Conservation (phyloP, 2,113 vertebrate genomes). For the Colaptes auratus region DNA sequence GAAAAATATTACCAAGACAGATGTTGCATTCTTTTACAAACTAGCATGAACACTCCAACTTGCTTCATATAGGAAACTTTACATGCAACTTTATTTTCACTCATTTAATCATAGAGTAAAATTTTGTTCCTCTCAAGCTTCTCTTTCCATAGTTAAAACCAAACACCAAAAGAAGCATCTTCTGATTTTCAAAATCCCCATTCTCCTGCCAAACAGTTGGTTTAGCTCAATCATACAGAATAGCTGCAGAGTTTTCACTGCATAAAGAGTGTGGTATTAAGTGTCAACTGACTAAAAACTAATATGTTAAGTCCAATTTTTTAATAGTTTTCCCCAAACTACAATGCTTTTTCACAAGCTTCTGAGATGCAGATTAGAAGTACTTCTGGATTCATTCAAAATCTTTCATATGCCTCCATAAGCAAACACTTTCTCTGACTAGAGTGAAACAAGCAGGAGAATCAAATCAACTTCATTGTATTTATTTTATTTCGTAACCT, state of each 20-base stretch:
- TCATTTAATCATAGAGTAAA: slow-evolving; percentile 24
- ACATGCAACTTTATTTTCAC: neutral
- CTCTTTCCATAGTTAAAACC: slow-evolving; percentile 49
- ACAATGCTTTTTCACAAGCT: neutral
- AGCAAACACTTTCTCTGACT: slow-evolving; percentile 17
- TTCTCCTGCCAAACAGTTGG: slow-evolving; percentile 46
- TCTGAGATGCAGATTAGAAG: neutral
- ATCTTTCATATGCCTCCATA: neutral
- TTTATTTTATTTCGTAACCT: slow-evolving; percentile 45
- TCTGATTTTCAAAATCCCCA: slow-evolving; percentile 35
- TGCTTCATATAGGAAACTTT: neutral
- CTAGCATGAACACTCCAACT: neutral
- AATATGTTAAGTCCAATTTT: neutral
- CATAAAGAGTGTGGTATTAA: neutral
- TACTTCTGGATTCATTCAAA: slow-evolving; percentile 8
- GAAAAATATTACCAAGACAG: neutral
- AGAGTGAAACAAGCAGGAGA: slow-evolving; percentile 15
- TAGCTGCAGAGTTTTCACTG: neutral
- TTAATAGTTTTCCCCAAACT: neutral
- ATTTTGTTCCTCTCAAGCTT: neutral
- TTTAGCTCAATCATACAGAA: slow-evolving; percentile 17
- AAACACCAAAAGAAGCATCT: slow-evolving; percentile 24
- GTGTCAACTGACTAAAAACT: slow-evolving; percentile 11
- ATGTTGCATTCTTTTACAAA: neutral
- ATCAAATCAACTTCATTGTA: slow-evolving; percentile 42